These are phyloP conservation scores for Melanostigma gelatinosum DNA, from an alignment of 2,113 vertebrate genomes.

Conservation along the genomic window DNA sequence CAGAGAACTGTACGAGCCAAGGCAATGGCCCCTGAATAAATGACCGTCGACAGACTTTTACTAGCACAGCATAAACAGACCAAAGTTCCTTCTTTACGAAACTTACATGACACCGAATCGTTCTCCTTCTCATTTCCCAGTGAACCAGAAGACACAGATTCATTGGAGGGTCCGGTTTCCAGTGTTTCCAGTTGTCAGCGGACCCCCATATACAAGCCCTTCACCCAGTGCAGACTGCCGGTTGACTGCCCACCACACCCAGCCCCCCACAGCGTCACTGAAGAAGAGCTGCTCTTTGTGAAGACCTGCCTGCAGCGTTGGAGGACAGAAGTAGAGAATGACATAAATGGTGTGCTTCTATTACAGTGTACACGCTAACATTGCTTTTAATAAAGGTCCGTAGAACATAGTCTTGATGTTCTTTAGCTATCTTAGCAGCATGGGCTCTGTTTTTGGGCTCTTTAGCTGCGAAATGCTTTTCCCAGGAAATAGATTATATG, in stretches of 20 bases:
- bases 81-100: background rate
- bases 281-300: conserved; percentile 89
- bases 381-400: background rate
- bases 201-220: conserved; percentile 68
- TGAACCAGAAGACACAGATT: conserved; percentile 55
- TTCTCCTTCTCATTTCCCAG: conserved; percentile 43
- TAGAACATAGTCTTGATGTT: background rate
- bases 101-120: background rate
- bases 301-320: conserved; percentile 91
- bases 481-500: background rate
- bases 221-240: conserved; percentile 73
- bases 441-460: background rate
- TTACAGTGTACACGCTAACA: background rate
- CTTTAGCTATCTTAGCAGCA: background rate
- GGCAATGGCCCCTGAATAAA: background rate
- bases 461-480: background rate
- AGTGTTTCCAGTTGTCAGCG: conserved; percentile 60
- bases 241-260: conserved; percentile 77
- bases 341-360: conserved; percentile 76
- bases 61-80: background rate
- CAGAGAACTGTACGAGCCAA: background rate
- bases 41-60: background rate
- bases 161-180: conserved; percentile 65
- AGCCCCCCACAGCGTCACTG: conserved; percentile 82
- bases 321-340: conserved; percentile 91